Base-by-base conservation (phyloP, 1,140 invertebrate species). In the Dendroctonus valens region DNA sequence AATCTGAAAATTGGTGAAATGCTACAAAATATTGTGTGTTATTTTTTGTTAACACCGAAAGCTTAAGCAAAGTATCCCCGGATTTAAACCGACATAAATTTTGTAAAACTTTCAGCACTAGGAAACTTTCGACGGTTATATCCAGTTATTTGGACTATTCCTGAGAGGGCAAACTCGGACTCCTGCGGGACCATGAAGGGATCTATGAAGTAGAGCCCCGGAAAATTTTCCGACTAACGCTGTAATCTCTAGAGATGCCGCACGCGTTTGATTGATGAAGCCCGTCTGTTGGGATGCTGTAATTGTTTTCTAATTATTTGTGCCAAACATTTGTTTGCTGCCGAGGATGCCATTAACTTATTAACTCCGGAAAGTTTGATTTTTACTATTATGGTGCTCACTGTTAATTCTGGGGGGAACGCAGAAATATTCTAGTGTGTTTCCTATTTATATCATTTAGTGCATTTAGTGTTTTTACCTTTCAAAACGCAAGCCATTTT, bases 251-350 rank as follows among this genome's bases (percentile, higher is more conserved):
- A 49, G 69, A 65, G 69, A 71, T 65, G 41, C 58, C 44, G 66
- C 69, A 63, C 66, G 58, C 59, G 59, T 68, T 68, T 71, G 69
- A 71, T 71, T 65, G 69, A 71, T 71, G 69, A 66, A 64, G 57
- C 38, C 26, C 39, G 59, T 46, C 62, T 65, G 42, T 44, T 46
- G 67, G 57, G 63, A 63, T 40, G 41, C 51, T 46, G 61, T 71
- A 71, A 71, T 71, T 68, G 69, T 71, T 71, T 71, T 71, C 69
- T 71, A 68, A 71, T 70, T 70, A 68, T 70, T 70, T 70, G 60
- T 66, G 62, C 60, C 69, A 70, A 70, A 70, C 58, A 64, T 68
- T 70, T 59, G 59, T n/a, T 39, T 11, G 12, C 9, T 42, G 9
- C 6, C 37, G 12, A 7, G 40, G 15, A 15, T 39, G 44, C 41